Evolutionary conservation across 2,888 invertebrate species (phyloP), one percentile per base, ranked within the genome.

Genomic region (Acleris holmiana): DNA sequence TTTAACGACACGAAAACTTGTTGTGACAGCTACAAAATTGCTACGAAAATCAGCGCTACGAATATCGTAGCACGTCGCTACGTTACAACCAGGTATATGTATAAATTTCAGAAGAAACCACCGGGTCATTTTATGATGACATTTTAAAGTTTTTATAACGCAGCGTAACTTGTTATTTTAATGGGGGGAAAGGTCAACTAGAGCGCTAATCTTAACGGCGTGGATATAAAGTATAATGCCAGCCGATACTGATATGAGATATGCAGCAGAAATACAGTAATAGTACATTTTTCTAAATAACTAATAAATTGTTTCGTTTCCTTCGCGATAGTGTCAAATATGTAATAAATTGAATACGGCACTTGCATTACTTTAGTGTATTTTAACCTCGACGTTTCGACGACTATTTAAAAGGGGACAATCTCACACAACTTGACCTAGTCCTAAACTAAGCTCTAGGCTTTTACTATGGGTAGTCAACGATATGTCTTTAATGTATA

Each of bases 201-300:
- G 1, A 21, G n/a, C 35, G 21, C 2, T 41, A 49, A 49, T 44
- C 55, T 62, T 40, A 49, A 48, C 55, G 25, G 41, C 25, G 35
- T 49, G 49, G 29, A 6, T 10, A 49, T 25, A 49, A 49, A 48
- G 48, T 25, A 41, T 29, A 29, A 41, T 49, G 29, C 44, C 40
- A 49, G 51, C 50, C 61, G 40, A 48, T 40, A 53, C 29, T 51
- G 51, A 54, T 41, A 40, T 2, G 21, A 29, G 35, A 61, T 13
- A 41, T 40, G 61, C 25, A 0, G 44, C 41, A 29, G 55, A 3
- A 18, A 55, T 19, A 48, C 23, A 18, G 17, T 35, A 53, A 47
- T 7, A 13, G n/a, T 25, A 19, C 18, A 44, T 44, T n/a, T 17
- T 2, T 7, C 17, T 35, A 35, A 35, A 13, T 13, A 35, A 2